Base-by-base conservation (phyloP, 2,888 invertebrate genomes). In the Diadromus collaris region DNA sequence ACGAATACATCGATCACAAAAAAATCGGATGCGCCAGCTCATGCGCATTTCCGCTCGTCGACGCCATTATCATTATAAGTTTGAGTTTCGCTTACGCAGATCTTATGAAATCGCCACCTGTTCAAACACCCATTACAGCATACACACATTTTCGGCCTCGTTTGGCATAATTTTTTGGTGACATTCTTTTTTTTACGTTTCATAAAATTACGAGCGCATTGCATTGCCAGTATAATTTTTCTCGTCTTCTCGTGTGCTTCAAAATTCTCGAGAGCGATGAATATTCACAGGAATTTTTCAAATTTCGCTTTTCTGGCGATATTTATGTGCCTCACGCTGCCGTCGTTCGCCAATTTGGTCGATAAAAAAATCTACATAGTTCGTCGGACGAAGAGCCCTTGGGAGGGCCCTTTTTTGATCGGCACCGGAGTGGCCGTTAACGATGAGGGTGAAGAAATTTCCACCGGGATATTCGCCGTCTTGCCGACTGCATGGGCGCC, bases 311-410 rank as follows among this genome's bases (percentile, higher is more conserved):
- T 56, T 38, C 2, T 64, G 29, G 64, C 21, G 10, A 41, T 32
- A 5, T 27, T 54, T 19, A 44, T 64, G 34, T 64, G 72, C 54
- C 44, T 72, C 2, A 9, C 44, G 16, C 13, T 54, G 41, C 54
- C 56, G 7, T 29, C 29, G 7, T 51, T 71, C 41, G n/a, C 64
- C 51, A 32, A 38, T n/a, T 41, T 32, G 44, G 41, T 21, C 19
- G 16, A 13, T 7, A 54, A 63, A 2, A 54, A 54, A 6, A 63
- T 54, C 41, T 41, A 72, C 65, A 34, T 38, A 41, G 56, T 41
- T n/a, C 34, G 64, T 24, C 21, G 46, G 1, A 2, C 46, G 44
- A 44, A 34, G 56, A 58, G 56, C 56, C n/a, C 34, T n/a, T 24
- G 9, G 29, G 27, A 65, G 21, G 46, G 10, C 24, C 65, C 19